Base-by-base conservation (phyloP, 1,140 invertebrate species). In the Drosophila baimaii region DNA sequence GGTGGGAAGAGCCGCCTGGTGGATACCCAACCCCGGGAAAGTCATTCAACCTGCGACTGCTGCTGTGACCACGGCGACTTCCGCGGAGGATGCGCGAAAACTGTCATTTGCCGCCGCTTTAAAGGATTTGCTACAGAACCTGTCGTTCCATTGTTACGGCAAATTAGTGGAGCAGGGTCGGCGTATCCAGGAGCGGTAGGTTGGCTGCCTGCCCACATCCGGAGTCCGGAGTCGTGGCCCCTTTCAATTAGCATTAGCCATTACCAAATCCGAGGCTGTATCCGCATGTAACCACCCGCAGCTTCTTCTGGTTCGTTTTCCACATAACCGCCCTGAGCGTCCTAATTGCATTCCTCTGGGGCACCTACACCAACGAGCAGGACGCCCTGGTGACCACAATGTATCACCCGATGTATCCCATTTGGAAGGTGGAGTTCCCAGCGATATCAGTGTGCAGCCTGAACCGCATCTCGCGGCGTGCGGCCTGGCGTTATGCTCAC, bases 401-500 rank as follows among this genome's bases (percentile, higher is more conserved):
- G 44, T 92, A 93, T 75, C 93, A 94, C 15, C 93, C 93, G 25
- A 91, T 93, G 7, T 93, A 93, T 49, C 92, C 93, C 3, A 92
- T 94, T n/a, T 92, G 86, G 70, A 92, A 92, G 27, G 93, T 95
- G 10, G 92, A 93, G 49, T 94, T 94, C 72, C 94, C 94, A 0
- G 93, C 93, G 5, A 90, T 95, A 5, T 93, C 94, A 2, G 92
- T 95, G 19, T 95, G 94, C 76, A 92, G 92, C 12, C 92, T 93
- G 58, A 95, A 94, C 86, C 93, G 94, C 54, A 94, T 95, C 9
- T 94, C 93, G 61, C 93, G 91, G 37, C 82, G 75, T 12, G 93
- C 93, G 25, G 92, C 92, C 5, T 81, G 71, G 21, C 77, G 86
- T 43, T 92, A 94, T 29, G 94, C 94, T 5, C 86, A 91, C 19